phyloP scores from a whole-genome alignment of 1,140 invertebrate species.

The Drosophila bocki region DNA sequence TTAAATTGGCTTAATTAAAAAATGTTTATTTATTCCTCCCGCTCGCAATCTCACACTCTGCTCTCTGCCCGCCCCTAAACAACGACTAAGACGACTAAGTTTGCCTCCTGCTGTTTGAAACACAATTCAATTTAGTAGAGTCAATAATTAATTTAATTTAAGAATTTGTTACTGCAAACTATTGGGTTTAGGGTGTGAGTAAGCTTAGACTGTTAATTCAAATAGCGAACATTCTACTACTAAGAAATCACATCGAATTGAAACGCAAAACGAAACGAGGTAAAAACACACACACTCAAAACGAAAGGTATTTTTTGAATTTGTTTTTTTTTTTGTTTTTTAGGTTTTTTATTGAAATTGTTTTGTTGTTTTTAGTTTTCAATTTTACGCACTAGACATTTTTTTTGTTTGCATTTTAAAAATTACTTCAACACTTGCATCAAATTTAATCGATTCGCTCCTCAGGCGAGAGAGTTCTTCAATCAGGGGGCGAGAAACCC shows the following conservation, averaged over 20 bases:
- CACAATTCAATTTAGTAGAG: constrained; percentile 48
- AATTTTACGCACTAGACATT: constrained; percentile 72
- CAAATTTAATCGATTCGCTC: constrained; percentile 52
- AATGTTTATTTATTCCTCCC: constrained; percentile 60
- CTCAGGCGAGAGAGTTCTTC: constrained; percentile 38
- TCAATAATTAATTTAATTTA: constrained; percentile 42
- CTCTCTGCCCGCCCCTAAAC: constrained; percentile 42
- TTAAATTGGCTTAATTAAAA: constrained; percentile 81
- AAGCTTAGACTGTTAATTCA: constrained; percentile 40
- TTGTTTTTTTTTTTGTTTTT: constrained; percentile 36
- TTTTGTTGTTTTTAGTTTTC: constrained; percentile 60
- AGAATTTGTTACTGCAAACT: constrained; percentile 58
- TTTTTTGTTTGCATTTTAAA: constrained; percentile 61
- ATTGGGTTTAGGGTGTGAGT: constrained; percentile 37
- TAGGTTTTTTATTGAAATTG: constrained; percentile 47
- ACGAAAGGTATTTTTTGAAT: constrained; percentile 29
- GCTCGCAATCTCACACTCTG: constrained; percentile 31
- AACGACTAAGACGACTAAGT: constrained; percentile 54
- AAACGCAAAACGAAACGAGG: constrained; percentile 37
- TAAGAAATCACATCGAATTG: constrained; percentile 56
- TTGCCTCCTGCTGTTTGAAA: constrained; percentile 54
- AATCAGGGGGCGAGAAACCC: constrained; percentile 44
- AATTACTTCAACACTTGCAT: constrained; percentile 63
- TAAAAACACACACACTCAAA: constrained; percentile 35
- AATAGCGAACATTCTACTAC: constrained; percentile 55